Evolutionary conservation across 2,797 vertebrate genomes (phyloP).

Genomic region (Tenualosa thibaudeaui): DNA sequence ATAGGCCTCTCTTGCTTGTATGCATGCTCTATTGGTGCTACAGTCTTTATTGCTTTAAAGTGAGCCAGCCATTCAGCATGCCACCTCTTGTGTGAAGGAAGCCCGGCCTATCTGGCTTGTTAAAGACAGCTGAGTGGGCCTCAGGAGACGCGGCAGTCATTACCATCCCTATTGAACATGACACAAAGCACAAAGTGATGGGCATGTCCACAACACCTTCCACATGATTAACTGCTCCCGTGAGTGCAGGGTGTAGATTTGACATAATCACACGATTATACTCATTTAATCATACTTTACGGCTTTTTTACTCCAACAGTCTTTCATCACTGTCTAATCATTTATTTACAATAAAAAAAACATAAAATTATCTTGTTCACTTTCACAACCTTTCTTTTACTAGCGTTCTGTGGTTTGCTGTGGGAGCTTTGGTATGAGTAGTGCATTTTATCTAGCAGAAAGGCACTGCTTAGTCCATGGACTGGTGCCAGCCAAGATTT

Average conservation of each 20-base stretch:
- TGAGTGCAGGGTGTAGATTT: conserved; percentile 45
- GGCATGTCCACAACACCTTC: conserved; percentile 50
- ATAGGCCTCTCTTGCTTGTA: background rate
- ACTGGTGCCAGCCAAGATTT: background rate
- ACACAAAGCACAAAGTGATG: conserved; percentile 50
- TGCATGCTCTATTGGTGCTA: background rate
- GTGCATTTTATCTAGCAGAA: background rate
- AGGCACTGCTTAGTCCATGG: background rate
- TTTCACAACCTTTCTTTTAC: background rate
- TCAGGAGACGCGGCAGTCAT: conserved; percentile 38
- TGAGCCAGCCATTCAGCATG: background rate
- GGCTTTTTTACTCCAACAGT: background rate
- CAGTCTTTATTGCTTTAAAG: background rate
- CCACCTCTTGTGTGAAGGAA: conserved; percentile 11
- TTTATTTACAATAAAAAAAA: background rate
- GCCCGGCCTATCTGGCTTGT: conserved; percentile 25
- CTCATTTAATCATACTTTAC: conserved; percentile 5
- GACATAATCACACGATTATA: conserved; percentile 46
- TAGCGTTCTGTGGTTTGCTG: background rate
- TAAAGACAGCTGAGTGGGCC: conserved; percentile 41
- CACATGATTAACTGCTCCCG: conserved; percentile 57
- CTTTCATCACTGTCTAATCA: background rate
- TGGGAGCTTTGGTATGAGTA: background rate
- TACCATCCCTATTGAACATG: conserved; percentile 46
- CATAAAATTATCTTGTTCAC: background rate